Conservation (phyloP, 2,797 vertebrate species). For the Sebastolobus alascanus region DNA sequence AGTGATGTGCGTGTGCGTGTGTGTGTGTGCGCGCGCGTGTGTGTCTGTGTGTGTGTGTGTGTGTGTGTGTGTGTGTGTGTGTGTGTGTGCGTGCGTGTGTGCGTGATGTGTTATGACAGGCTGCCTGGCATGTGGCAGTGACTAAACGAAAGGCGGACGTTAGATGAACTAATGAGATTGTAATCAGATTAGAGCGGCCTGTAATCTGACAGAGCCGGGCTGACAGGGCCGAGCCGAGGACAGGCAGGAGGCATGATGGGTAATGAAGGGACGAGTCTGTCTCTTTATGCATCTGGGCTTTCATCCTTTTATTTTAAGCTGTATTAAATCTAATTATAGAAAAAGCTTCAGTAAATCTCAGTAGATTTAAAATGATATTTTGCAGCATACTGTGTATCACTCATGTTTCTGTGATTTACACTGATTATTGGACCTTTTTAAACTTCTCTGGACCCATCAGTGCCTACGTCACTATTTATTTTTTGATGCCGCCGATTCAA, state of each 20-base stretch:
- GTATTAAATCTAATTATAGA: not conserved
- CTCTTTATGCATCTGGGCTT: not conserved
- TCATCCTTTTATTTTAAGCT: not conserved
- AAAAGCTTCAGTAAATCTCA: not conserved
- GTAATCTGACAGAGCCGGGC: conserved; percentile 37
- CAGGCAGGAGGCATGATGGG: conserved; percentile 40
- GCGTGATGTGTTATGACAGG: conserved; percentile 32
- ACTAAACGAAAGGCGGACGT: conserved; percentile 30
- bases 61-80: conserved; percentile 1
- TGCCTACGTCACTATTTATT: not conserved
- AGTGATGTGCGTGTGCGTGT: too few species aligned
- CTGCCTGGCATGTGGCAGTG: conserved; percentile 35
- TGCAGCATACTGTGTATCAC: not conserved
- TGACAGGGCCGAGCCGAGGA: not conserved
- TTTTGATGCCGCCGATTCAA: not conserved
- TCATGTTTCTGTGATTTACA: not conserved
- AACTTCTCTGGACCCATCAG: not conserved
- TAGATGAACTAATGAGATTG: conserved; percentile 47
- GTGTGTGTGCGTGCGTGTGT: conserved; percentile 4
- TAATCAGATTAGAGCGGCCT: conserved; percentile 46
- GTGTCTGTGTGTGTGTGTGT: not conserved
- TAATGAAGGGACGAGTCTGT: not conserved
- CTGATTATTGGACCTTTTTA: not conserved
- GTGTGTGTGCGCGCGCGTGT: not conserved
- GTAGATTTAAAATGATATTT: not conserved